phyloP scores from a whole-genome alignment of 2,113 vertebrate species.

The Hydrolagus affinis region DNA sequence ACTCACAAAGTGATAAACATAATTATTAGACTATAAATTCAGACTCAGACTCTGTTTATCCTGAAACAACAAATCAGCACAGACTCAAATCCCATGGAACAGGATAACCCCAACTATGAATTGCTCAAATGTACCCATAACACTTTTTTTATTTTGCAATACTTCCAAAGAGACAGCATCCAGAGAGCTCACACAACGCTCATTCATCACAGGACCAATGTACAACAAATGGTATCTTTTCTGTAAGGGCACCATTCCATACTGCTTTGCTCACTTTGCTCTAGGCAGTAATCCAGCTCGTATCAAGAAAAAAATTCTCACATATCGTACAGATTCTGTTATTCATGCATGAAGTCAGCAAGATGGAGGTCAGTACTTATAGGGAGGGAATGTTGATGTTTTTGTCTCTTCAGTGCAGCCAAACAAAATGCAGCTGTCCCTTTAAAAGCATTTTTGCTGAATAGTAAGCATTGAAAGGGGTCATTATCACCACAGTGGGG shows the following conservation, averaged over 20 bases:
- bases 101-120: not conserved
- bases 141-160: not conserved
- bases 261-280: not conserved
- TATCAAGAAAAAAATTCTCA: not conserved
- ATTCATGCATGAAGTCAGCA: not conserved
- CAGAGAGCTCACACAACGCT: not conserved
- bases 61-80: not conserved
- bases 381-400: not conserved
- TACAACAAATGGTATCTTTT: not conserved
- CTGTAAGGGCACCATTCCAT: not conserved
- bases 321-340: not conserved
- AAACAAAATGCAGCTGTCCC: not conserved
- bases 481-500: no score
- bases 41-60: not conserved
- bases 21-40: not conserved
- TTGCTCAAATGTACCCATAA: not conserved
- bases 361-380: not conserved
- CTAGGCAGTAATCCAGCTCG: not conserved
- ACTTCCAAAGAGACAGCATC: not conserved
- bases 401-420: not conserved
- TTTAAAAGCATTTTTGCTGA: not conserved
- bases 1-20: not conserved
- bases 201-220: not conserved
- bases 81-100: not conserved
- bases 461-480: no score